A percentile compares a stretch with the other conserved stretches of the same genome.
Evolutionary conservation across 2,797 vertebrate genomes (phyloP).

Genomic region (Thalassophryne amazonica): DNA sequence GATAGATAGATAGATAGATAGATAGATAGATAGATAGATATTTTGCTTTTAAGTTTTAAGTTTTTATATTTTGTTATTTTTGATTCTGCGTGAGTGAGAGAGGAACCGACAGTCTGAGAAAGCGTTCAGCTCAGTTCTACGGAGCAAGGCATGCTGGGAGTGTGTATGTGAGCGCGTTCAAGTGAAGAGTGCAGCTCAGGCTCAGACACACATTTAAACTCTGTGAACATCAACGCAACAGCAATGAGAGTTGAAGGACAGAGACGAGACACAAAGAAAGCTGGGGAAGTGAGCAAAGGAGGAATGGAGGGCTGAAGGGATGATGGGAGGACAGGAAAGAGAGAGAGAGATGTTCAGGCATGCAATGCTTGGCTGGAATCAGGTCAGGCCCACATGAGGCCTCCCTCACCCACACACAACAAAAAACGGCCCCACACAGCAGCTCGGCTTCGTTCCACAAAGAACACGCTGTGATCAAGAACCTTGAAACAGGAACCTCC

Average conservation of each 20-base stretch:
- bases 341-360: constrained; percentile 63
- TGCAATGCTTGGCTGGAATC: constrained; percentile 71
- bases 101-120: constrained; percentile 32
- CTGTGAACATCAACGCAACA: constrained; percentile 2
- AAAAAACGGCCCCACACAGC: constrained; percentile 18
- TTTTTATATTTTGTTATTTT: no score
- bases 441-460: constrained; percentile 7
- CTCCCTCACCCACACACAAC: constrained; percentile 38
- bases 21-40: no score
- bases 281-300: not conserved
- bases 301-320: constrained; percentile 11
- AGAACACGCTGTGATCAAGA: not conserved
- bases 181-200: constrained; percentile 46
- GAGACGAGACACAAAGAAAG: not conserved
- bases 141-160: constrained; percentile 34
- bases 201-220: constrained; percentile 60
- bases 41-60: no score
- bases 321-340: constrained; percentile 29
- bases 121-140: constrained; percentile 22
- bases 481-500: constrained; percentile 9
- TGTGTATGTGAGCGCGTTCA: constrained; percentile 22
- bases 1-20: no score
- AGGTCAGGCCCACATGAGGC: constrained; percentile 72
- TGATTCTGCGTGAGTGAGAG: no score
- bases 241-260: not conserved